Percentiles rank a stretch among this genome's conserved stretches.
These are phyloP conservation scores for Conger conger DNA, from an alignment of 2,113 vertebrate genomes.

Conservation along the genomic window DNA sequence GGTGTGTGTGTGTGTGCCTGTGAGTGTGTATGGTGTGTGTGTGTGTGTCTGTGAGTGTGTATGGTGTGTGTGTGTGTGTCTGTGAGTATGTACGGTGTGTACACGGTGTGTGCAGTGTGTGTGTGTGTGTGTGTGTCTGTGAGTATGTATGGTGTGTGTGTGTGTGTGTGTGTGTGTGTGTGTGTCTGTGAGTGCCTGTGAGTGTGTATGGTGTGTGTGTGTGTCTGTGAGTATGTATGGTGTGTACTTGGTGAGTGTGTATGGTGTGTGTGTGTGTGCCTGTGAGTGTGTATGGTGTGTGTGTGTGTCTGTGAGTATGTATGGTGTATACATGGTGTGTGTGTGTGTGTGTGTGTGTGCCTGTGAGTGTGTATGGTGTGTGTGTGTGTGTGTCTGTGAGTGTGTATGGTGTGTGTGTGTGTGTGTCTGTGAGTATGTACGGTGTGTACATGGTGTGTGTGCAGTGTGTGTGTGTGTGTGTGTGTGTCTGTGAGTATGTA, in stretches of 20 bases:
- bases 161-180: neutral
- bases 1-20: neutral
- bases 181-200: neutral
- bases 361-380: too few relatives aligned
- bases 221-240: too few relatives aligned
- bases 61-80: neutral
- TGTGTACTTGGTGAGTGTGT: neutral
- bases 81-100: too few relatives aligned
- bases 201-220: too few relatives aligned
- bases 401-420: too few relatives aligned
- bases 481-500: neutral
- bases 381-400: neutral
- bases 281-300: neutral
- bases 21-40: neutral
- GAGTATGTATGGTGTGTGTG: too few relatives aligned
- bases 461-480: neutral
- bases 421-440: too few relatives aligned
- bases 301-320: neutral
- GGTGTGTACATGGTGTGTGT: too few relatives aligned
- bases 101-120: too few relatives aligned
- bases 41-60: too few relatives aligned
- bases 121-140: neutral
- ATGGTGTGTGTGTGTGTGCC: constrained; percentile 17
- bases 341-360: constrained; percentile 11
- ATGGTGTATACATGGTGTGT: too few relatives aligned